phyloP scores from a whole-genome alignment of 2,797 vertebrate genomes.

The Sandelia bainsii region DNA sequence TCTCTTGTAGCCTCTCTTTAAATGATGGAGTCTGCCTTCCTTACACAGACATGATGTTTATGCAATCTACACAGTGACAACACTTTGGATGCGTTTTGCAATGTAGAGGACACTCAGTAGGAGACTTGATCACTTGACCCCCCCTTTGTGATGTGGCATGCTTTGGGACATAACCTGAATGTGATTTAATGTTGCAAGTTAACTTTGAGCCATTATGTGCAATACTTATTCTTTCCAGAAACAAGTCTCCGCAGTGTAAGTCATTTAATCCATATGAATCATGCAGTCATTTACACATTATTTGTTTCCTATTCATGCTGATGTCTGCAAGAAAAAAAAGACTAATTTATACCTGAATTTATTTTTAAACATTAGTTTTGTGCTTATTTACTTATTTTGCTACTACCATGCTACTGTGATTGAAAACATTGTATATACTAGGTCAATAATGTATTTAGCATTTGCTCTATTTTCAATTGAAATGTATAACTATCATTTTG shows the following conservation, averaged over 20 bases:
- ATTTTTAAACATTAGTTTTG: constrained; percentile 99
- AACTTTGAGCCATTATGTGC: constrained; percentile 99
- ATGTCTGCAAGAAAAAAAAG: constrained; percentile 96
- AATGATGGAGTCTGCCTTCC: constrained; percentile 91
- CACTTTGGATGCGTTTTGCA: constrained; percentile 88
- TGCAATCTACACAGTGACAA: constrained; percentile 90
- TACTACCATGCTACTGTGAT: constrained; percentile 99
- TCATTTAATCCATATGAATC: constrained; percentile 93
- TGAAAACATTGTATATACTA: constrained; percentile 99
- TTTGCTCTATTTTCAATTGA: constrained; percentile 99
- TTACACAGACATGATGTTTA: constrained; percentile 96
- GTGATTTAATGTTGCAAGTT: constrained; percentile 99
- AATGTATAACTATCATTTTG: constrained; percentile 99
- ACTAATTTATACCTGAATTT: constrained; percentile 99
- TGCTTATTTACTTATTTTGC: constrained; percentile 99
- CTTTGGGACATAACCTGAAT: constrained; percentile 97
- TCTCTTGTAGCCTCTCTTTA: constrained; percentile 83
- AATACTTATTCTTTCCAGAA: constrained; percentile 99
- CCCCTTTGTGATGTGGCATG: constrained; percentile 96
- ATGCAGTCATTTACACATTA: constrained; percentile 93
- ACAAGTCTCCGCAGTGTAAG: constrained; percentile 95
- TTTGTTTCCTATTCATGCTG: constrained; percentile 93
- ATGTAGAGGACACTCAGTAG: constrained; percentile 94
- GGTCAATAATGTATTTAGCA: constrained; percentile 99
- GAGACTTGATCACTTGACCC: constrained; percentile 96